Evolutionary conservation across 2,797 vertebrate species (phyloP), one percentile per base, ranked within the genome.

Genomic region (Siniperca obscura): DNA sequence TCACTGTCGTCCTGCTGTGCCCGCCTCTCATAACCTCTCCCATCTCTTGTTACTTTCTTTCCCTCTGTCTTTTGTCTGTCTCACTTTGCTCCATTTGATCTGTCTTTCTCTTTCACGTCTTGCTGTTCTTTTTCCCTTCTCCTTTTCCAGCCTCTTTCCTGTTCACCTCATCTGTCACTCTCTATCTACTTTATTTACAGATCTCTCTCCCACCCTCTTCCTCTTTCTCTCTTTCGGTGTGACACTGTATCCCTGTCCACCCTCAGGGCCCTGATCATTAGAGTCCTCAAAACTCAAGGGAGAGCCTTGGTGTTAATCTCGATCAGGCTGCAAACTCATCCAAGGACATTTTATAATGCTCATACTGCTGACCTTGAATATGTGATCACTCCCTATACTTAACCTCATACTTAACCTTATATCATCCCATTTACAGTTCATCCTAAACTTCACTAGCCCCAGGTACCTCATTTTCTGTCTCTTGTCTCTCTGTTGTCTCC

Each of bases 301-400:
- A 80, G 36, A 78, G 36, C 69, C 27, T 2, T 3, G 3, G 64
- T 21, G 56, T 75, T 78, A 40, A 69, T 76, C 77, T 74, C 30
- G 1, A 48, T 19, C 53, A 42, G 61, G 16, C 62, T 60, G 64
- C 57, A 61, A 52, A 73, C 59, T 70, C 64, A 40, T 55, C 53
- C 55, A 46, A 72, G 77, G 75, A 70, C 67, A 48, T 40, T 69
- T 22, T n/a, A 0, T 8, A 72, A 53, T 25, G 22, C 22, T 78
- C 44, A 52, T 21, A 48, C 25, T 21, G 36, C 59, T 87, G 82
- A 90, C 90, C 88, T 91, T 91, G 74, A 86, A 69, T 76, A 70
- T 60, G 34, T 80, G 70, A 85, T 78, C 25, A 36, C 65, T 79
- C 52, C 59, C 11, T 59, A 19, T 83, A 66, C 70, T 11, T 42